These are phyloP conservation scores for Taphrorychus bicolor DNA, from an alignment of 2,888 invertebrate species.

Conservation along the genomic window DNA sequence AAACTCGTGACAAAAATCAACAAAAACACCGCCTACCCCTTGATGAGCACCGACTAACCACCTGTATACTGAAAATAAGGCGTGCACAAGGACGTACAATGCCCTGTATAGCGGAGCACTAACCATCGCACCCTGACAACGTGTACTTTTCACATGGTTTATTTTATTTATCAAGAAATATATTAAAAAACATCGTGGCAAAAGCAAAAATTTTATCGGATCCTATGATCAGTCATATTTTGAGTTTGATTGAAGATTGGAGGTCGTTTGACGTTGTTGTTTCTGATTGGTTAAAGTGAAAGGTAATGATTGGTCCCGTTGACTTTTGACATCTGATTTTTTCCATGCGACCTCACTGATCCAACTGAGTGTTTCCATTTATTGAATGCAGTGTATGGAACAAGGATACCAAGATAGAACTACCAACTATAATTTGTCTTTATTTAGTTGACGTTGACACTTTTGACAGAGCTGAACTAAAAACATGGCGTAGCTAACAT, in stretches of 20 bases:
- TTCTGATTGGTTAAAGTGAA: background rate
- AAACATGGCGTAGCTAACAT: background rate
- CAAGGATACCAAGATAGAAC: too few relatives aligned
- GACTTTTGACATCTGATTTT: too few relatives aligned
- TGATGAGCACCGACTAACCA: conserved; percentile 35
- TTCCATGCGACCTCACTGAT: too few relatives aligned
- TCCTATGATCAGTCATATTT: background rate
- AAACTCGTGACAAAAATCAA: conserved; percentile 47
- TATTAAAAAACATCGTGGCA: conserved; percentile 31
- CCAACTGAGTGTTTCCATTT: too few relatives aligned
- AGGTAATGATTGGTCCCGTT: background rate
- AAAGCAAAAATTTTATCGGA: conserved; percentile 5
- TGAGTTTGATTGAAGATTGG: background rate
- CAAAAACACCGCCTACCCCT: conserved; percentile 39
- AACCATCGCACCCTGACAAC: conserved; percentile 19
- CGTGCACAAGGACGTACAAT: conserved; percentile 45
- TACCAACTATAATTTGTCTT: background rate
- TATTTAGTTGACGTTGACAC: background rate
- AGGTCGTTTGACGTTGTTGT: background rate
- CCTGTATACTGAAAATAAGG: conserved; percentile 47
- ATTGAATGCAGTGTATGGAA: too few relatives aligned
- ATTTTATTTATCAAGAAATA: conserved; percentile 28
- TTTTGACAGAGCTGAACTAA: too few relatives aligned
- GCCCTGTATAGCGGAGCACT: conserved; percentile 34
- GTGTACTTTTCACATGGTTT: conserved; percentile 28